Percentiles rank a stretch among this genome's conserved stretches.
phyloP scores from a whole-genome alignment of 2,797 vertebrate species.

The Alouatta caraya region DNA sequence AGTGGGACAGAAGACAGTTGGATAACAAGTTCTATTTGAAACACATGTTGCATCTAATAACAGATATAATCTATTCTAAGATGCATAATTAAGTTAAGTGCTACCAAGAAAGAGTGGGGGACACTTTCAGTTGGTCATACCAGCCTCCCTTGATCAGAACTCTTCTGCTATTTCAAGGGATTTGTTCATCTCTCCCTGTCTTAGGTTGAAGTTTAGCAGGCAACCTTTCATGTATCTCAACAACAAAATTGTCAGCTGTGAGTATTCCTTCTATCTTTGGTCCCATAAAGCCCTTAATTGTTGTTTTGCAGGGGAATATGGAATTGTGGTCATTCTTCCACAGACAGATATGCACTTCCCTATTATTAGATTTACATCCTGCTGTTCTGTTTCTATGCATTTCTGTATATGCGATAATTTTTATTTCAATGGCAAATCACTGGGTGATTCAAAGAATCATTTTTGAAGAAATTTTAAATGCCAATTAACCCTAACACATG shows the following conservation, averaged over 20 bases:
- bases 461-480: conserved; percentile 30
- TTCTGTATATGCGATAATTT: conserved; percentile 14
- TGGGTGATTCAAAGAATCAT: conserved; percentile 22
- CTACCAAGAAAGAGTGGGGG: not conserved
- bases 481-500: conserved; percentile 41
- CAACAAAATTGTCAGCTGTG: not conserved
- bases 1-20: not conserved
- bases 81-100: not conserved
- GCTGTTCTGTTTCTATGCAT: conserved; percentile 18
- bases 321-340: not conserved
- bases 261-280: not conserved
- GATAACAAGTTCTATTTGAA: not conserved
- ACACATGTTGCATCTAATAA: not conserved
- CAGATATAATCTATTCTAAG: not conserved
- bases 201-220: not conserved
- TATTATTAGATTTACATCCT: conserved; percentile 24
- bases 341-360: not conserved
- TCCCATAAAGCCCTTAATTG: not conserved
- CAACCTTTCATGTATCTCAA: not conserved
- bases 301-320: not conserved
- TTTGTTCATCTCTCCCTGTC: not conserved
- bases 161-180: not conserved
- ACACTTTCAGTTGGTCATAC: not conserved
- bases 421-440: conserved; percentile 26
- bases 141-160: not conserved